Evolutionary conservation across 1,140 invertebrate genomes (phyloP).

Genomic region (Lasioglossum albipes): DNA sequence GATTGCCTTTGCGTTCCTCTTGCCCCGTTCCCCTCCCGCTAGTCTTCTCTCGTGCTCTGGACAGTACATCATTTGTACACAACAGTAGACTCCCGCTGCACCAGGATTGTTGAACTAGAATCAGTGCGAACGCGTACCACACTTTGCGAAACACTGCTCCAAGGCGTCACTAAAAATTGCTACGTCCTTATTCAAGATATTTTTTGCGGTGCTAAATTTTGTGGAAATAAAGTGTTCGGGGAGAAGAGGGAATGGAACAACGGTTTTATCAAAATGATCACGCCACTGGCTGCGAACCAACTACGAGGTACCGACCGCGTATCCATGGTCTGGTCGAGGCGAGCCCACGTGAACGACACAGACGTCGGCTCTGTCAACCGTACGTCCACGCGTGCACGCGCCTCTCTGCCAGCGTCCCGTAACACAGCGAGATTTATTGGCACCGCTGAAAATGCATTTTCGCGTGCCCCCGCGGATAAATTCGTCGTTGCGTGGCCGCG

Average conservation of each 20-base stretch:
- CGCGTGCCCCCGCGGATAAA: not conserved
- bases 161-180: too few species aligned
- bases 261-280: not conserved
- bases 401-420: not conserved
- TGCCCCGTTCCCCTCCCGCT: too few species aligned
- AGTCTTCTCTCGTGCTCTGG: too few species aligned
- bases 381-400: not conserved
- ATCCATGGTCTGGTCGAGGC: not conserved
- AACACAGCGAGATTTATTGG: conserved; percentile 11
- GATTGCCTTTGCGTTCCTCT: too few species aligned
- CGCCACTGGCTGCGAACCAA: not conserved
- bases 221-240: too few species aligned
- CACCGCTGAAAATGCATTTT: conserved; percentile 19
- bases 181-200: too few species aligned
- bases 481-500: conserved; percentile 8
- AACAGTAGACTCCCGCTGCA: too few species aligned
- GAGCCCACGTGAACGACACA: conserved; percentile 2
- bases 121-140: too few species aligned
- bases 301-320: not conserved
- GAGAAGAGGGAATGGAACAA: not conserved
- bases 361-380: not conserved
- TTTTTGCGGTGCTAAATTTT: too few species aligned
- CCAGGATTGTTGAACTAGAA: too few species aligned
- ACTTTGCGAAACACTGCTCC: too few species aligned
- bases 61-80: too few species aligned